These are phyloP conservation scores for Drosophila obscura DNA, from an alignment of 1,140 invertebrate genomes.

Conservation along the genomic window DNA sequence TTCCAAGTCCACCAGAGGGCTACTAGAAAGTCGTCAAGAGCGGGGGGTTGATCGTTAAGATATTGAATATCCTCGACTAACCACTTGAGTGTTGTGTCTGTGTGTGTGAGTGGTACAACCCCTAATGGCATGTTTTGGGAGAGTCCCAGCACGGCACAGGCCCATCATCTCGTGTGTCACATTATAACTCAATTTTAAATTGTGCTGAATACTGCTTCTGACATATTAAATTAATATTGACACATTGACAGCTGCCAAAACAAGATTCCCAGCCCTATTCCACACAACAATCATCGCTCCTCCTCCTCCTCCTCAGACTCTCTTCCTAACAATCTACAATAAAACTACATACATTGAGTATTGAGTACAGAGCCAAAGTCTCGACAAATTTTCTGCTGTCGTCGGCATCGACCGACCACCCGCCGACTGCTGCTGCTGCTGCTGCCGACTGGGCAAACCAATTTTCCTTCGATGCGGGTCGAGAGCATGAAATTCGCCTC, in stretches of 20 bases:
- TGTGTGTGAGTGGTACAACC: slow-evolving; percentile 17
- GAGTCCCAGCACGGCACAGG: not conserved
- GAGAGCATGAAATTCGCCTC: slow-evolving; percentile 33
- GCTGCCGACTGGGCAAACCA: slow-evolving; percentile 5
- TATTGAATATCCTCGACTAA: slow-evolving; percentile 2
- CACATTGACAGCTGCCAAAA: slow-evolving; percentile 81
- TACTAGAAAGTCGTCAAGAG: slow-evolving; percentile 6
- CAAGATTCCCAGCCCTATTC: slow-evolving; percentile 39
- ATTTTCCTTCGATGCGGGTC: slow-evolving; percentile 53
- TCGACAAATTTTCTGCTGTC: slow-evolving; percentile 34
- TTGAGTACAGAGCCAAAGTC: slow-evolving; percentile 10
- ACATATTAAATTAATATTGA: slow-evolving; percentile 82
- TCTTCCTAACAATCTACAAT: slow-evolving; percentile 33
- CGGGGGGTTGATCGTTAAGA: slow-evolving; percentile 4
- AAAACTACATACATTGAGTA: slow-evolving; percentile 22
- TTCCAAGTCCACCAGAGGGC: slow-evolving; percentile 16
- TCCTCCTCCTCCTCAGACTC: too few species aligned
- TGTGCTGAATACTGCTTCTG: slow-evolving; percentile 72
- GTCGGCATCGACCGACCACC: slow-evolving; percentile 49
- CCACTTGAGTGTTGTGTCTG: slow-evolving; percentile 32
- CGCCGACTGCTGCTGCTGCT: slow-evolving; percentile 30
- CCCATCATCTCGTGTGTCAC: slow-evolving; percentile 52
- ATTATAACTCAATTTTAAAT: slow-evolving; percentile 78
- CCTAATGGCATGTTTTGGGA: slow-evolving; percentile 2
- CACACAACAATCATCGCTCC: not conserved